A percentile compares a stretch with the other conserved stretches of the same genome.
These are phyloP conservation scores for Nephrotoma appendiculata DNA, from an alignment of 2,888 invertebrate genomes.

Conservation along the genomic window DNA sequence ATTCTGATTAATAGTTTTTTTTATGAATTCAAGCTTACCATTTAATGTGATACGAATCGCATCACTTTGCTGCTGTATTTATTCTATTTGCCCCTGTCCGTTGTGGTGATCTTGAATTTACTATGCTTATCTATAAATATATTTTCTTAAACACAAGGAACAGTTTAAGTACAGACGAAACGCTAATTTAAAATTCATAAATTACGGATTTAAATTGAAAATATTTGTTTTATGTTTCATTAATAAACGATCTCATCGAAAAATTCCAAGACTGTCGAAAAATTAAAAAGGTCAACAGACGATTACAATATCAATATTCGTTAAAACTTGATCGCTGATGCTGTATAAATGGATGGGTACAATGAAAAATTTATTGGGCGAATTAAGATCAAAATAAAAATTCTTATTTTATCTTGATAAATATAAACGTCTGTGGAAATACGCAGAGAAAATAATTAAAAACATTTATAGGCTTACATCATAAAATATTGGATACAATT, in stretches of 20 bases:
- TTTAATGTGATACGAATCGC: not conserved
- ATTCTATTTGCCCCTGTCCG: too few species aligned
- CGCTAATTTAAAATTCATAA: not conserved
- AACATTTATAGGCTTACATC: too few species aligned
- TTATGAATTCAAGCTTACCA: not conserved
- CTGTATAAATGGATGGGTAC: too few species aligned
- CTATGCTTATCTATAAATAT: too few species aligned
- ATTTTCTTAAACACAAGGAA: not conserved
- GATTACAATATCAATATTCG: not conserved
- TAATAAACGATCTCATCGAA: not conserved
- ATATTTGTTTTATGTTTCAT: not conserved
- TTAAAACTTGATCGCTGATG: too few species aligned
- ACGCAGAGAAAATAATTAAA: too few species aligned
- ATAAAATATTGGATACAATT: too few species aligned
- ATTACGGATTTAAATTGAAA: not conserved
- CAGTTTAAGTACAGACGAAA: not conserved
- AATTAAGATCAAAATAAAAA: too few species aligned
- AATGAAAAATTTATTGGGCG: too few species aligned
- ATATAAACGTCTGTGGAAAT: too few species aligned
- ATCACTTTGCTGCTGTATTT: not conserved
- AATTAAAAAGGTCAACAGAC: not conserved
- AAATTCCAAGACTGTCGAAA: not conserved
- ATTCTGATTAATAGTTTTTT: not conserved
- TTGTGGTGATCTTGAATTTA: too few species aligned
- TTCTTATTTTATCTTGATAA: too few species aligned